These are phyloP conservation scores for Pocillopora damicornis DNA, from an alignment of 64 coral and sea anemone genomes.

Conservation along the genomic window DNA sequence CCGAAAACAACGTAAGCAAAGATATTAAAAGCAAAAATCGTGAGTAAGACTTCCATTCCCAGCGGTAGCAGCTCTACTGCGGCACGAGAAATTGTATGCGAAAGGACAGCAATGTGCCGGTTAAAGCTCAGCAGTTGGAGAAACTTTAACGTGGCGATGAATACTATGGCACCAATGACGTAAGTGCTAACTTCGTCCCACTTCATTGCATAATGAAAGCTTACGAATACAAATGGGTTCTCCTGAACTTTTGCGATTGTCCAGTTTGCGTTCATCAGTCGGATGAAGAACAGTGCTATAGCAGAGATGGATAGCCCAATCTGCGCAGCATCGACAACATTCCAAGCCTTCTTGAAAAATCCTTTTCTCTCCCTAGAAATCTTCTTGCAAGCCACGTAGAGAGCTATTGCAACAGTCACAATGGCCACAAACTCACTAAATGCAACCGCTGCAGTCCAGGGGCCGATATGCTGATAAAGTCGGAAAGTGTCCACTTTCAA, in stretches of 20 bases:
- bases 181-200: constrained; percentile 65
- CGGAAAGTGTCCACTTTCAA: constrained; percentile 64
- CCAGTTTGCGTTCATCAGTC: constrained; percentile 38
- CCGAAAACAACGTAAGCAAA: constrained; percentile 69
- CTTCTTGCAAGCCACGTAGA: constrained; percentile 47
- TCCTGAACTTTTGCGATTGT: constrained; percentile 51
- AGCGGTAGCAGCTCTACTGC: constrained; percentile 31
- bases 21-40: constrained; percentile 53
- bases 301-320: constrained; percentile 42
- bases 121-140: constrained; percentile 66
- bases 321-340: constrained; percentile 36
- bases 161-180: constrained; percentile 57
- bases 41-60: constrained; percentile 38
- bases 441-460: constrained; percentile 23
- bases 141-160: constrained; percentile 69
- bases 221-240: constrained; percentile 64
- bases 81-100: constrained; percentile 30
- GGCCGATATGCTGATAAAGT: constrained; percentile 58
- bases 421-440: constrained; percentile 54
- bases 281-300: constrained; percentile 44
- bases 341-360: constrained; percentile 67
- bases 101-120: constrained; percentile 57
- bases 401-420: constrained; percentile 24
- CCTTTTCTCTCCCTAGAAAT: constrained; percentile 18
- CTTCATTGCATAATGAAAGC: constrained; percentile 57